Conservation (phyloP, 1,140 invertebrate genomes). For the Periplaneta americana region DNA sequence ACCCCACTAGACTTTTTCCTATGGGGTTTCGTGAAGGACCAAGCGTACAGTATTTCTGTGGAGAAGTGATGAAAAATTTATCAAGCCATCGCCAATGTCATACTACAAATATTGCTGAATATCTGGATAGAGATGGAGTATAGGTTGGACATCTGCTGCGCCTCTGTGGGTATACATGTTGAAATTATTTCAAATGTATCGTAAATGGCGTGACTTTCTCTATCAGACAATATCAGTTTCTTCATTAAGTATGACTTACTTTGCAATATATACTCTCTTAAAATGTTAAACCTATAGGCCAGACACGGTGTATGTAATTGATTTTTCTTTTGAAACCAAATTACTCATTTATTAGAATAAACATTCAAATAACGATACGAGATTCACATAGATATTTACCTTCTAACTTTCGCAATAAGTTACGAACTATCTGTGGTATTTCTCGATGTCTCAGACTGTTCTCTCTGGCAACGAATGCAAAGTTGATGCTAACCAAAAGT, state of each 20-base stretch:
- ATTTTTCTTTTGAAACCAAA: no score
- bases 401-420: background rate
- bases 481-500: background rate
- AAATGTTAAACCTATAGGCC: no score
- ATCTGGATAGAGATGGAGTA: background rate
- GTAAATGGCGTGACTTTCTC: no score
- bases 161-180: background rate
- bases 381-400: background rate
- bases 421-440: conserved; percentile 6
- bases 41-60: no score
- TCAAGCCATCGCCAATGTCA: background rate
- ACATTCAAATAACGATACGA: background rate
- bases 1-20: no score
- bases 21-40: no score
- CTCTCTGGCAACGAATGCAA: conserved; percentile 3
- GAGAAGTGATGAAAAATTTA: background rate
- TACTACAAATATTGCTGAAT: no score
- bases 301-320: no score
- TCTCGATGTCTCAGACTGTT: conserved; percentile 1
- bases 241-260: no score
- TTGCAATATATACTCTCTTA: no score
- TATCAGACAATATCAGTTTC: no score
- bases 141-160: background rate
- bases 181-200: background rate
- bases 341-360: background rate